These are phyloP conservation scores for Rhincodon typus DNA, from an alignment of 2,797 vertebrate species.

Conservation along the genomic window DNA sequence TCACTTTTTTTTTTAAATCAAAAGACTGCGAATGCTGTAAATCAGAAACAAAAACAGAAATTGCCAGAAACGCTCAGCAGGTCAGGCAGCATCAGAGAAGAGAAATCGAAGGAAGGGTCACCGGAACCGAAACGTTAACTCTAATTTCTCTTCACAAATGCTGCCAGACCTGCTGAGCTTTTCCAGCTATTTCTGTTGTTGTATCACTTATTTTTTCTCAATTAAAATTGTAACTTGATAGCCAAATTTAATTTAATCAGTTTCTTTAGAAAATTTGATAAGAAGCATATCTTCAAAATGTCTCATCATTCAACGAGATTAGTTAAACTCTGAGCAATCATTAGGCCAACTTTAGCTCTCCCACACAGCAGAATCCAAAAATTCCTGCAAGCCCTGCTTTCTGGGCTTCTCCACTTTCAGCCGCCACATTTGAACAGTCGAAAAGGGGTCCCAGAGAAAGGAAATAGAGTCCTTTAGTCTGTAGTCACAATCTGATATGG, in stretches of 20 bases:
- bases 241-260: neutral
- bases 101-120: no score
- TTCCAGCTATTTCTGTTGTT: neutral
- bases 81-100: no score
- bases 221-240: neutral
- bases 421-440: neutral
- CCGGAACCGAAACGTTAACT: no score
- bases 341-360: neutral
- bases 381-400: neutral
- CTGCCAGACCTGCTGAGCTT: no score
- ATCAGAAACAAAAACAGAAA: no score
- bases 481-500: neutral
- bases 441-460: neutral
- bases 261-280: neutral
- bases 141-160: no score
- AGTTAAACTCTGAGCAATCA: neutral
- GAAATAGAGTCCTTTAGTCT: neutral
- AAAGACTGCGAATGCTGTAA: no score
- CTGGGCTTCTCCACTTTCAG: neutral
- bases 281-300: neutral
- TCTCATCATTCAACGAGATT: neutral
- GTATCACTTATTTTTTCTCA: neutral
- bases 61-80: no score
- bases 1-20: neutral
- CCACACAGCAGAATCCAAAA: neutral